Evolutionary conservation across 2,888 invertebrate species (phyloP).

Genomic region (Carabus problematicus): DNA sequence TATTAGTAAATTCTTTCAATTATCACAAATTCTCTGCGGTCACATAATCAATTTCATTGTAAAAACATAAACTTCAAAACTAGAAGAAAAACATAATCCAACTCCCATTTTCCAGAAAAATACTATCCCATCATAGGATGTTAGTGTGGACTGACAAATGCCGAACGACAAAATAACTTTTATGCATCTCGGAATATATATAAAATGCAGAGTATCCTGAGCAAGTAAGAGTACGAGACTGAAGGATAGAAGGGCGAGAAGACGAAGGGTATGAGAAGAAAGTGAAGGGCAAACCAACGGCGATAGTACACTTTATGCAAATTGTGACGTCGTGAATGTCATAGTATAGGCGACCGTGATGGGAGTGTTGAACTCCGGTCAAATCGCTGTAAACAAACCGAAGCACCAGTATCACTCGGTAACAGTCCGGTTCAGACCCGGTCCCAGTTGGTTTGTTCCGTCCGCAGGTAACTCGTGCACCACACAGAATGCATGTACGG

Average conservation of each 20-base stretch:
- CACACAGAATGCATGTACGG: not conserved
- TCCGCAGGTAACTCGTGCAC: too few relatives aligned
- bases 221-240: slow-evolving; percentile 10
- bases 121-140: too few relatives aligned
- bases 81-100: too few relatives aligned
- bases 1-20: too few relatives aligned
- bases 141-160: slow-evolving; percentile 16
- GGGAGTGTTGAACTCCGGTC: slow-evolving; percentile 29
- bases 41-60: too few relatives aligned
- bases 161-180: slow-evolving; percentile 26
- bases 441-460: too few relatives aligned
- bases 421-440: too few relatives aligned
- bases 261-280: too few relatives aligned
- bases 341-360: slow-evolving; percentile 13
- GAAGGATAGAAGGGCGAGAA: slow-evolving; percentile 15
- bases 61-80: too few relatives aligned
- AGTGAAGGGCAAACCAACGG: slow-evolving; percentile 14
- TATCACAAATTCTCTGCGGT: too few relatives aligned
- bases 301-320: slow-evolving; percentile 22
- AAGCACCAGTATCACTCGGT: not conserved
- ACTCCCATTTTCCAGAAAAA: too few relatives aligned
- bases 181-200: slow-evolving; percentile 28
- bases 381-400: slow-evolving; percentile 36
- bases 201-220: slow-evolving; percentile 31
- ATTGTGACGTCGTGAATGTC: slow-evolving; percentile 29